These are phyloP conservation scores for Urocitellus parryii DNA, from an alignment of 2,113 vertebrate genomes.

Conservation along the genomic window DNA sequence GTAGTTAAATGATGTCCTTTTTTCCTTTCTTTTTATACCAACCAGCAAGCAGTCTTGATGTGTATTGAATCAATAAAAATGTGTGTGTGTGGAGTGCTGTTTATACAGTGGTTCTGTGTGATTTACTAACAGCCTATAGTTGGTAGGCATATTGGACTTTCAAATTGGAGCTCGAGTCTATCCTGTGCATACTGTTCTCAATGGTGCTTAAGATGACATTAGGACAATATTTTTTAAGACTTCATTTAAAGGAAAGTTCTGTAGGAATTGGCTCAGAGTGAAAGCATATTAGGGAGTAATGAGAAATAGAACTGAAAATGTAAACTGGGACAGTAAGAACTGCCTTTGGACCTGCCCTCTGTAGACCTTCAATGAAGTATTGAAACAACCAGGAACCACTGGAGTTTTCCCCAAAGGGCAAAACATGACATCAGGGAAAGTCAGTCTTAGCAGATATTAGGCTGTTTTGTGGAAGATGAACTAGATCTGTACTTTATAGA, in stretches of 20 bases:
- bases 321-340: not conserved
- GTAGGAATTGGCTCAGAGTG: not conserved
- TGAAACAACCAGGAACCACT: not conserved
- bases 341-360: not conserved
- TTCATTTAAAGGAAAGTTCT: not conserved
- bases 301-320: not conserved
- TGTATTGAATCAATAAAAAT: not conserved
- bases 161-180: not conserved
- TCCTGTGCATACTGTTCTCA: not conserved
- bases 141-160: not conserved
- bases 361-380: not conserved
- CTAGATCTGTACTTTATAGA: not conserved
- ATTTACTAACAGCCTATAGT: not conserved
- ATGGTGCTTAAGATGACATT: not conserved
- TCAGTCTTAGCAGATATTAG: not conserved
- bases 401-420: not conserved
- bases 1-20: not conserved
- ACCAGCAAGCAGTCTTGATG: not conserved
- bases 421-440: not conserved
- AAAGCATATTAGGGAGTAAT: not conserved
- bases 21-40: not conserved
- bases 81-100: not conserved
- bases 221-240: not conserved
- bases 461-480: not conserved
- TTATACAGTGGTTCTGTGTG: not conserved